Conservation (phyloP, 2,113 vertebrate species). For the Notarius lentiginosus region DNA sequence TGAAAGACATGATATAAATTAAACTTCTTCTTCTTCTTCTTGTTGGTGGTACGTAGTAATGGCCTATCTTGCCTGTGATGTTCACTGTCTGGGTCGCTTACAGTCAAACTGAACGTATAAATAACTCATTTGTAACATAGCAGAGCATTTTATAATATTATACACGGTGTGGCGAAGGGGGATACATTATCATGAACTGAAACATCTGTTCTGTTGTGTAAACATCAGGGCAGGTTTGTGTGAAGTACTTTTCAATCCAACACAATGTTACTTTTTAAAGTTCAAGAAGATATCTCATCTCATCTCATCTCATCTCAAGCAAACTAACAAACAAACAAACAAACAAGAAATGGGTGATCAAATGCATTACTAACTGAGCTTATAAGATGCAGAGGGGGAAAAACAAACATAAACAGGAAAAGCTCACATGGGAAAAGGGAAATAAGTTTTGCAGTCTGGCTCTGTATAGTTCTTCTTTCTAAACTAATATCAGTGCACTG, state of each 20-base stretch:
- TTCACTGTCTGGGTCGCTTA: background rate
- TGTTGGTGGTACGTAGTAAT: background rate
- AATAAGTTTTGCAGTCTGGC: too few relatives aligned
- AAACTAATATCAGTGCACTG: background rate
- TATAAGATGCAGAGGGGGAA: background rate
- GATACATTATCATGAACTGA: background rate
- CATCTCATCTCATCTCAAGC: background rate
- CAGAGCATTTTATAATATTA: background rate
- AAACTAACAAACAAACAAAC: background rate
- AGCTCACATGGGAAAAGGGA: too few relatives aligned
- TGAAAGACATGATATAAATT: too few relatives aligned
- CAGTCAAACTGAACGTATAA: background rate
- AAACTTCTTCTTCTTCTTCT: background rate
- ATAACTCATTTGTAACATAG: background rate
- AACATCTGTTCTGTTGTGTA: background rate
- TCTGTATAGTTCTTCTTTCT: too few relatives aligned
- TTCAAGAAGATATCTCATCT: background rate
- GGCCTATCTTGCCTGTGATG: background rate
- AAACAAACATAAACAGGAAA: background rate
- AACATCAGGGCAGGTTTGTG: background rate
- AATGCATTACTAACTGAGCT: background rate
- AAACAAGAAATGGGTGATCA: background rate
- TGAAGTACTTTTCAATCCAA: background rate
- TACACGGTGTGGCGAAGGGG: background rate
- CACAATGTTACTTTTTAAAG: background rate